Base-by-base conservation (phyloP, 2,113 vertebrate genomes). In the Sinocyclocheilus anshuiensis region DNA sequence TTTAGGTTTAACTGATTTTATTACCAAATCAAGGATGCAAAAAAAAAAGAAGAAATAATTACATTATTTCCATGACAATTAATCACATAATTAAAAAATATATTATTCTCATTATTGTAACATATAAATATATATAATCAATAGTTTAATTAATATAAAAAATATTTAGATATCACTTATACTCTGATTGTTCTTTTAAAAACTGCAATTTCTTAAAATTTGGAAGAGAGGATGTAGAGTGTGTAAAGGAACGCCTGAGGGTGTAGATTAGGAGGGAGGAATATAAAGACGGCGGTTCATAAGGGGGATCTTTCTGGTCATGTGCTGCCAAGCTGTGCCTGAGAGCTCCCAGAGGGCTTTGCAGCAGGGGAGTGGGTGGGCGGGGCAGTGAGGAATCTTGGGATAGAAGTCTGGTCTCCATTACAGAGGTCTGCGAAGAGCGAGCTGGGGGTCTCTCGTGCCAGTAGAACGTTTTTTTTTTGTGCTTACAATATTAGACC, bases 311-410 rank as follows among this genome's bases (percentile, higher is more conserved):
- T 74, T 81, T 82, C 74, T 74, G 87, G 77, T 93, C 95, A 93
- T 92, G 90, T 95, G 94, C 89, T 93, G 88, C 92, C 92, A 94
- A 93, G 90, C 90, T 94, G 91, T 89, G 89, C 89, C 84, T 87
- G 89, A 92, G 91, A 82, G 84, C 90, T 93, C 93, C 93, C 93
- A 90, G 92, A 92, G 90, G 88, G n/a, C 88, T 75, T 61, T 86
- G 88, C 90, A 89, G 93, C 92, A 91, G 91, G 81, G 81, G 29
- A 85, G 82, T 83, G 63, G 81, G 77, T 69, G 90, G 88, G 88
- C 82, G 87, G 90, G 92, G 91, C 87, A 88, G 13, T 86, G 71
- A 87, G 86, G 88, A 88, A 90, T 91, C 89, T 84, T 89, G 85
- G 86, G 85, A 88, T 57, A 86, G 80, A 83, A 88, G 90, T 94